Evolutionary conservation across 2,888 invertebrate genomes (phyloP), one percentile per base, ranked within the genome.

Genomic region (Micropterix aruncella): DNA sequence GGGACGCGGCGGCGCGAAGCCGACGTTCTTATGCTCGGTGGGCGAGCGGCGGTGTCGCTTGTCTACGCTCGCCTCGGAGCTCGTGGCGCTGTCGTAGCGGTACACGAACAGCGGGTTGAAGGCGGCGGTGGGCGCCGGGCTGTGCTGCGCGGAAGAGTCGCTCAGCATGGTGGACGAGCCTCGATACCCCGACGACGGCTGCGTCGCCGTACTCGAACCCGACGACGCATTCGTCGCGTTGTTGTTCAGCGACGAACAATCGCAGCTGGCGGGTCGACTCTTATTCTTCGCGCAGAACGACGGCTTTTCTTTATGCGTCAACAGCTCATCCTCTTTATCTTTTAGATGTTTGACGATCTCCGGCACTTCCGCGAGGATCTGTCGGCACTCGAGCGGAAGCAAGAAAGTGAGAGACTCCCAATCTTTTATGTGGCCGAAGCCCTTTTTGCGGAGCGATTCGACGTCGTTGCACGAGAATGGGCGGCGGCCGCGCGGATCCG

Each of bases 351-450:
- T 75, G 50, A 78, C 73, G 40, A 87, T 68, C 65, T 89, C 87
- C 4, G 89, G 89, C 55, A 89, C 77, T 60, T 88, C 86, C 14
- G 81, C 75, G 42, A 92, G 60, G 50, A 90, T 74, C 56, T 83
- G 80, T 50, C 79, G 77, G 59, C 86, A 90, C 61, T 95, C 91
- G 51, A 75, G 70, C 2, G 95, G 95, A 49, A 95, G 65, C 41
- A 95, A 72, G 52, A 93, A 83, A 54, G 87, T 89, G 43, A 95
- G 67, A 0, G 92, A 93, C 55, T 91, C 89, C 94, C 94, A 95
- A 62, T 95, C 95, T 58, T 82, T 79, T 5, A 95, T 83, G 58
- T 93, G 92, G 38, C 79, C 75, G 50, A 89, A 80, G 44, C 88
- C 87, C 61, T 83, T 81, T 57, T 82, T 82, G 57, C 82, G 81